phyloP scores from a whole-genome alignment of 2,113 vertebrate species.

The Cairina moschata region DNA sequence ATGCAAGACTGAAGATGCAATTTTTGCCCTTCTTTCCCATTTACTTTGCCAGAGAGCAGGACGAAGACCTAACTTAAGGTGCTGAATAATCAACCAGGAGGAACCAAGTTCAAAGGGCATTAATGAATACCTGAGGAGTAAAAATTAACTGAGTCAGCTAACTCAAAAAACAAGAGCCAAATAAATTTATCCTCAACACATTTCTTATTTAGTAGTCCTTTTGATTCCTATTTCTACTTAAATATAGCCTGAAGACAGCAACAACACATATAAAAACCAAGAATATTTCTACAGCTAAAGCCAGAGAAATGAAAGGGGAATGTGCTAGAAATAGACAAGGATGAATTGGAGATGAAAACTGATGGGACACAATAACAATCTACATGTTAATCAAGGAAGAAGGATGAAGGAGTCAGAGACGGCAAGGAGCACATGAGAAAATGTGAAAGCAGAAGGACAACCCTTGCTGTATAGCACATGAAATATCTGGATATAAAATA shows the following conservation, averaged over 20 bases:
- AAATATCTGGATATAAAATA: background rate
- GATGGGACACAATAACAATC: background rate
- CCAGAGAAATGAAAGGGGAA: background rate
- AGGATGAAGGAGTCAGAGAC: background rate
- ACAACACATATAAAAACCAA: background rate
- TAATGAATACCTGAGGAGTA: background rate
- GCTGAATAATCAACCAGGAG: background rate
- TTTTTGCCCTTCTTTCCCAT: background rate
- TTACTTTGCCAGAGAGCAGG: background rate
- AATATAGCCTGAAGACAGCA: background rate
- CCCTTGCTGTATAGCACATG: accelerated
- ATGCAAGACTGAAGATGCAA: background rate
- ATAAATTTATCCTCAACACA: background rate
- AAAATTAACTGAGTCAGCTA: background rate
- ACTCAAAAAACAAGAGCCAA: background rate
- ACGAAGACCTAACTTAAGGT: background rate
- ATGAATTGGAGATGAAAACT: background rate
- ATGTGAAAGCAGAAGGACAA: background rate
- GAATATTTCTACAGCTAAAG: background rate
- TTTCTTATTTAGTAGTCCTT: background rate
- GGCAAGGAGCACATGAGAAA: background rate
- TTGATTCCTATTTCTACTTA: background rate
- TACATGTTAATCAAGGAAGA: background rate
- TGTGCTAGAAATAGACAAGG: background rate
- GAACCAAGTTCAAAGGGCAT: background rate